Percentiles rank a stretch among this genome's conserved stretches.
phyloP scores from a whole-genome alignment of 23 tunicate genomes.

The Trididemnum clinides region DNA sequence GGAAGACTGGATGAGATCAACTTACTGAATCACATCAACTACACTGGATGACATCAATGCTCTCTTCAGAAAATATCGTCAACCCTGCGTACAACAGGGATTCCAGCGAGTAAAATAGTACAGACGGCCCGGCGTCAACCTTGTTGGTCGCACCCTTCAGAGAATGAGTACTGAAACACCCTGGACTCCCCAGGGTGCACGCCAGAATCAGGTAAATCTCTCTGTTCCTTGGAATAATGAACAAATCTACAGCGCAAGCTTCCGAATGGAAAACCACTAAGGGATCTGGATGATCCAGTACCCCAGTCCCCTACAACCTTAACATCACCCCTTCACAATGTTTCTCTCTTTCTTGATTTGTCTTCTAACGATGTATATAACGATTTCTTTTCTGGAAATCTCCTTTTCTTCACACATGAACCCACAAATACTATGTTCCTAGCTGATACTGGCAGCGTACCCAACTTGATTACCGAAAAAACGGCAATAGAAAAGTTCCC shows the following conservation, averaged over 20 bases:
- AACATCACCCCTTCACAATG: background rate
- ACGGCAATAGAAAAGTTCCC: background rate
- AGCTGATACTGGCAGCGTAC: background rate
- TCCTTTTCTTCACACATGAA: background rate
- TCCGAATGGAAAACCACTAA: background rate
- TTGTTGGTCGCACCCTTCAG: too few species aligned
- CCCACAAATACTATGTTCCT: background rate
- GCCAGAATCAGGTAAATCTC: too few species aligned
- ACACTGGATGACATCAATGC: background rate
- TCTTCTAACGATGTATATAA: background rate
- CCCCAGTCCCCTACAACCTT: background rate
- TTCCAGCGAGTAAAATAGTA: background rate
- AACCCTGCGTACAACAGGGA: background rate
- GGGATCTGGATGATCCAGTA: background rate
- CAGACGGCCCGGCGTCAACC: background rate
- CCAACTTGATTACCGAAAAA: background rate
- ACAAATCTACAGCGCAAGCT: background rate
- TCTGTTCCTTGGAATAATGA: background rate
- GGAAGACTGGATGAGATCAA: too few species aligned
- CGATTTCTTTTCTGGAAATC: background rate
- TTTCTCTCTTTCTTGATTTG: background rate
- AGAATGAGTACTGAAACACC: too few species aligned
- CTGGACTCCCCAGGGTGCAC: too few species aligned
- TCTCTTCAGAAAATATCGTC: background rate
- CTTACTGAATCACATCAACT: too few species aligned